Percentiles rank a stretch among this genome's conserved stretches.
These are phyloP conservation scores for Horisme vitalbata DNA, from an alignment of 2,888 invertebrate genomes.

Conservation along the genomic window DNA sequence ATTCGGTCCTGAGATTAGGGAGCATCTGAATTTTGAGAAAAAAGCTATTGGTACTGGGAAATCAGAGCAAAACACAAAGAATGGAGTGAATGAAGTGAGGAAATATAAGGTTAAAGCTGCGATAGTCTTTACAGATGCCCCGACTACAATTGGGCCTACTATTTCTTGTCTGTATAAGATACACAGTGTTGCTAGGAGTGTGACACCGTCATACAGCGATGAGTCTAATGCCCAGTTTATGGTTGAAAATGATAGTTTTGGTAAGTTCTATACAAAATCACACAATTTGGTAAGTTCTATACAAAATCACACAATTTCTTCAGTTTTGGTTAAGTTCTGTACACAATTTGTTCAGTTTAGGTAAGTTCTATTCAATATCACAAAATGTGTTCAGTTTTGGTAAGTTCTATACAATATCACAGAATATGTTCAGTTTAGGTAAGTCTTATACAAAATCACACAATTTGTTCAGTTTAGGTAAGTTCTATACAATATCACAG, in stretches of 20 bases:
- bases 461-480: no score
- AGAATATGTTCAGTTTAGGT: no score
- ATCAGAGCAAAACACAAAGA: conserved; percentile 47
- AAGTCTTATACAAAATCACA: no score
- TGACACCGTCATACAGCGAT: conserved; percentile 65
- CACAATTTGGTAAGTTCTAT: no score
- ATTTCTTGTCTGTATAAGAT: conserved; percentile 69
- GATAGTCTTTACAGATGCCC: conserved; percentile 45
- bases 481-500: no score
- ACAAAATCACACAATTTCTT: no score
- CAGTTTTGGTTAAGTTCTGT: no score
- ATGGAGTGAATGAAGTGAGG: conserved; percentile 50
- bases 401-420: no score
- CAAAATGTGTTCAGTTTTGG: no score
- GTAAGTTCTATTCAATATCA: no score
- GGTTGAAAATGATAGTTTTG: conserved; percentile 66
- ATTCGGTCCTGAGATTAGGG: conserved; percentile 44
- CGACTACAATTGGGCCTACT: conserved; percentile 54
- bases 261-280: conserved; percentile 48
- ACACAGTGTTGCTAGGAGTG: conserved; percentile 63
- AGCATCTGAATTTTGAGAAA: conserved; percentile 51
- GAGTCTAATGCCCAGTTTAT: conserved; percentile 60
- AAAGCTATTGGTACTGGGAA: conserved; percentile 48
- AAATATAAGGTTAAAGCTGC: conserved; percentile 57
- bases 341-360: no score